Conservation (phyloP, 2,113 vertebrate species). For the Paraplagusia blochii region DNA sequence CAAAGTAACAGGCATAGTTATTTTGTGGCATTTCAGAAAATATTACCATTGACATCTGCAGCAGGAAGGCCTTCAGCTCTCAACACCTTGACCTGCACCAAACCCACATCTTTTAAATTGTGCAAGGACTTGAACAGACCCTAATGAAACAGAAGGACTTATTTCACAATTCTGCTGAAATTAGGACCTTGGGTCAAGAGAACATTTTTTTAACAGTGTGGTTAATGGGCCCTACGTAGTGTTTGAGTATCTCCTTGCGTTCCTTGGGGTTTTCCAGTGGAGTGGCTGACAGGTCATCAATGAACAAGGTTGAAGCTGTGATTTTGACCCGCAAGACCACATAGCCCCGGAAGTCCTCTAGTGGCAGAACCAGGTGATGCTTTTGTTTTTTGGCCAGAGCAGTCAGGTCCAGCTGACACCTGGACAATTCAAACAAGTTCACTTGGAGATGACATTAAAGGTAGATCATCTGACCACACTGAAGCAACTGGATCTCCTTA, state of each 20-base stretch:
- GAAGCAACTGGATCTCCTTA: no score
- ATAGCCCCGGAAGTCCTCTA: constrained; percentile 85
- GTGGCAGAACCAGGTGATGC: constrained; percentile 82
- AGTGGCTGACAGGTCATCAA: constrained; percentile 84
- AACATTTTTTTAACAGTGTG: neutral
- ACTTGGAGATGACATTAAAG: no score
- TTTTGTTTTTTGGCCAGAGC: constrained; percentile 86
- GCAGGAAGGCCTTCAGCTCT: constrained; percentile 92
- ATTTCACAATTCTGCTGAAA: constrained; percentile 22
- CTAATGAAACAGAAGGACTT: constrained; percentile 63
- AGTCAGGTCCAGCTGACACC: constrained; percentile 88
- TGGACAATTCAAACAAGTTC: constrained; percentile 54
- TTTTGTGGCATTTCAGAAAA: no score
- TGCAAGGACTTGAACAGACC: constrained; percentile 77
- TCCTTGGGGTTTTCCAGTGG: constrained; percentile 84
- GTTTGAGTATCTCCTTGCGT: constrained; percentile 76
- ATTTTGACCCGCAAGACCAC: constrained; percentile 89
- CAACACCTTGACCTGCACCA: constrained; percentile 92
- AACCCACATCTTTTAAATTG: constrained; percentile 87
- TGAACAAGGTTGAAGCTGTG: constrained; percentile 85
- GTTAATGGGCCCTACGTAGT: constrained; percentile 80
- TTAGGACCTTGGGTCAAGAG: no score
- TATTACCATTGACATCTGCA: constrained; percentile 91
- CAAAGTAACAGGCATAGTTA: no score
- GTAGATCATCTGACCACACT: no score